These are phyloP conservation scores for Peromyscus maniculatus DNA, from an alignment of 2,113 vertebrate genomes.

Conservation along the genomic window DNA sequence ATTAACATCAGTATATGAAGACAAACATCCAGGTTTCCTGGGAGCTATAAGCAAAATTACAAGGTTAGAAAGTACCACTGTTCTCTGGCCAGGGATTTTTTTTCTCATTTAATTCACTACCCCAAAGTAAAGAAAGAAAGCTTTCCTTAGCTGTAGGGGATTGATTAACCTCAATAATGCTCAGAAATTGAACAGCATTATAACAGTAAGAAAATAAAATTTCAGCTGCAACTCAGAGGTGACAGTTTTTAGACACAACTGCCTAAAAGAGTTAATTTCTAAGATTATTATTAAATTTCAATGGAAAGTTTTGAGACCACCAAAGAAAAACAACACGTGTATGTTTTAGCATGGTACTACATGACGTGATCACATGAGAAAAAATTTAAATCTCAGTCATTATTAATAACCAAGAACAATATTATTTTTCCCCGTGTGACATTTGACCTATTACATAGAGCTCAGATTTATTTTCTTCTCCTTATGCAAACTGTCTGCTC, in stretches of 20 bases:
- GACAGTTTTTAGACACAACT: conserved; percentile 26
- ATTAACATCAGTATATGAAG: neutral
- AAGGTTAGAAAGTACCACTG: neutral
- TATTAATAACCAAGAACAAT: conserved; percentile 26
- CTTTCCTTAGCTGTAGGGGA: neutral
- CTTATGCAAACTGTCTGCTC: neutral
- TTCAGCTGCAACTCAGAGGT: conserved; percentile 17
- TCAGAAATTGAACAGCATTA: neutral
- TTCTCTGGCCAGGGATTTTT: neutral
- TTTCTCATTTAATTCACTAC: neutral
- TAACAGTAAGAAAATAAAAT: conserved; percentile 38
- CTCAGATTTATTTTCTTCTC: conserved; percentile 51
- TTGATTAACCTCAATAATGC: conserved; percentile 2
- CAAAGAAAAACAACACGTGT: neutral
- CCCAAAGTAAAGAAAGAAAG: neutral
- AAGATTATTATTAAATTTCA: neutral
- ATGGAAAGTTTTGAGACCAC: conserved; percentile 9
- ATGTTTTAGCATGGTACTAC: neutral
- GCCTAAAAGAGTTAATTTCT: conserved; percentile 48
- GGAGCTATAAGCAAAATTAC: conserved; percentile 8
- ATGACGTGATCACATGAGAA: neutral
- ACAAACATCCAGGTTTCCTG: neutral
- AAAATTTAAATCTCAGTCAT: conserved; percentile 41
- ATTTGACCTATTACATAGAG: neutral
- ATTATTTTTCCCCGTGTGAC: neutral